Evolutionary conservation across 1,140 invertebrate species (phyloP).

Genomic region (Brachionus rotundiformis): DNA sequence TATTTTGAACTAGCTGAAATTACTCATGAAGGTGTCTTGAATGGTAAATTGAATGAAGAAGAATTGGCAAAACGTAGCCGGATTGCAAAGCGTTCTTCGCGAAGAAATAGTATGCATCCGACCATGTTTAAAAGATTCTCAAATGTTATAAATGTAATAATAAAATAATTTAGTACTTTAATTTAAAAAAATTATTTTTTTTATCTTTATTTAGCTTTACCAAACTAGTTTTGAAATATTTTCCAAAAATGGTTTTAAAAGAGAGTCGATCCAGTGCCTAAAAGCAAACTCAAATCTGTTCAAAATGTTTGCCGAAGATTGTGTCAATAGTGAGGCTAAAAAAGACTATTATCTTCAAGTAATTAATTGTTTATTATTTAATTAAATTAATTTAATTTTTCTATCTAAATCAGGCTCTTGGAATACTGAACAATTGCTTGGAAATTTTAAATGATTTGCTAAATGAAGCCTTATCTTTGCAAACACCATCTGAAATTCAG

Average conservation of each 20-base stretch:
- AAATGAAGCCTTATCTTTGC: neutral
- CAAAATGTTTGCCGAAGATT: constrained; percentile 23
- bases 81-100: neutral
- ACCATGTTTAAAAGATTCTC: constrained; percentile 26
- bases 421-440: neutral
- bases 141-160: constrained; percentile 20
- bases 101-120: constrained; percentile 38
- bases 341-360: constrained; percentile 29
- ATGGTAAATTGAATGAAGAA: constrained; percentile 41
- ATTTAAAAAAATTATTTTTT: constrained; percentile 4
- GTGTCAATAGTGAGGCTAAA: constrained; percentile 10
- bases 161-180: neutral
- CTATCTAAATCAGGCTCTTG: neutral
- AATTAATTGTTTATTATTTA: neutral
- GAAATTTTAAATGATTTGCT: constrained; percentile 33
- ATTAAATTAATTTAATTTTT: too few relatives aligned
- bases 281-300: constrained; percentile 21
- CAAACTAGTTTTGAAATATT: constrained; percentile 47
- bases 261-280: neutral
- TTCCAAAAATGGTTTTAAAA: constrained; percentile 1
- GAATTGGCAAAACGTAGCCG: neutral
- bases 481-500: constrained; percentile 1
- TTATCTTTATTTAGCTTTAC: neutral
- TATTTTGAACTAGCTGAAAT: neutral
- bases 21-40: constrained; percentile 21